Conservation (phyloP, 1,140 invertebrate genomes). For the Drosophila repleta region DNA sequence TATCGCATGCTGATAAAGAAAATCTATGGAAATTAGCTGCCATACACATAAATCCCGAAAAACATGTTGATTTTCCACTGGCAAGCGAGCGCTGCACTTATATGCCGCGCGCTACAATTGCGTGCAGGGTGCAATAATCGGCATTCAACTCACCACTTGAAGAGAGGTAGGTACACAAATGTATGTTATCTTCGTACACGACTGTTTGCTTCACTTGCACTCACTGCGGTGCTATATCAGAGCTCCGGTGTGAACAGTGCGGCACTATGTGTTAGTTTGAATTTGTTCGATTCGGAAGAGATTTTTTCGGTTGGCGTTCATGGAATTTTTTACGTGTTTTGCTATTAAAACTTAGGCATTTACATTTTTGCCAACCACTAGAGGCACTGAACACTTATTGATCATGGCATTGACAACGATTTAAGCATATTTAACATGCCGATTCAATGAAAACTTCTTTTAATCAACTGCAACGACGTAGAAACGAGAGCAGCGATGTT, state of each 20-base stretch:
- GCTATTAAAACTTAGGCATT: constrained; percentile 35
- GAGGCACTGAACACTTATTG: constrained; percentile 57
- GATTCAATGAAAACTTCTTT: constrained; percentile 63
- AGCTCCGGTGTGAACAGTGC: constrained; percentile 56
- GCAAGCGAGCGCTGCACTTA: constrained; percentile 39
- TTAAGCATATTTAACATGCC: constrained; percentile 40
- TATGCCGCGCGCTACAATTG: constrained; percentile 55
- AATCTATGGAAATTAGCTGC: not conserved
- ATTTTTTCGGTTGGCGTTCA: constrained; percentile 70
- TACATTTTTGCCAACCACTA: constrained; percentile 57
- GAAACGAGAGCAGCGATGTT: constrained; percentile 63
- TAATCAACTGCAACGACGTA: constrained; percentile 70
- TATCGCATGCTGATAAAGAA: constrained; percentile 10
- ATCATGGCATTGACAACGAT: constrained; percentile 57
- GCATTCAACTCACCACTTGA: constrained; percentile 79
- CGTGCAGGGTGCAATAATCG: constrained; percentile 71
- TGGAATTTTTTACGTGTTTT: constrained; percentile 52
- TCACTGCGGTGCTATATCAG: constrained; percentile 62
- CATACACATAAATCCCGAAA: constrained; percentile 19
- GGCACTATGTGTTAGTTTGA: constrained; percentile 72
- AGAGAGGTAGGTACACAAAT: constrained; percentile 80
- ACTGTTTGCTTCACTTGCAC: constrained; percentile 51
- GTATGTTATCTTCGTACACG: constrained; percentile 63
- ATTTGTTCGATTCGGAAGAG: constrained; percentile 72
- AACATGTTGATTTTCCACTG: constrained; percentile 31